These are phyloP conservation scores for Dermolepida albohirtum DNA, from an alignment of 2,888 invertebrate genomes.

Conservation along the genomic window DNA sequence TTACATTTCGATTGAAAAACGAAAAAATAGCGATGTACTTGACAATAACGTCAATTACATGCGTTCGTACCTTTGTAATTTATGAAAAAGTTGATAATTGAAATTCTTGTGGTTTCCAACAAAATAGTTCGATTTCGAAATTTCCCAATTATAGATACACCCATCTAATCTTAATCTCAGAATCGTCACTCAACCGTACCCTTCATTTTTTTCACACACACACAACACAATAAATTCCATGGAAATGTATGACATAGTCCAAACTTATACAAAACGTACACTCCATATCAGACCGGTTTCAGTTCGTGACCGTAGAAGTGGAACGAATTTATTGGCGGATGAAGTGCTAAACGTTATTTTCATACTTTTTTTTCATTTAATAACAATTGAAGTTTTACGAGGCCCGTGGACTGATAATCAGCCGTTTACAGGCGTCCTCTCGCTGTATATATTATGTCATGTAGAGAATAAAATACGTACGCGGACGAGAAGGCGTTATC, in stretches of 20 bases:
- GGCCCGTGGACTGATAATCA: conserved; percentile 18
- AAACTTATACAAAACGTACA: neutral
- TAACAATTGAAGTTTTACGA: conserved; percentile 26
- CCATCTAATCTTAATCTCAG: conserved; percentile 3
- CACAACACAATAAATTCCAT: conserved; percentile 4
- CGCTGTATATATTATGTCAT: neutral
- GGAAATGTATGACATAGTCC: neutral
- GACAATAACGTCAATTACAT: too few relatives aligned
- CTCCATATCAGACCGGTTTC: conserved; percentile 20
- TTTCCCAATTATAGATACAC: neutral
- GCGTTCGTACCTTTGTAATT: too few relatives aligned
- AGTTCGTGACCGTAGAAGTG: conserved; percentile 27
- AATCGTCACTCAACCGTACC: conserved; percentile 4
- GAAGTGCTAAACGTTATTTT: conserved; percentile 18
- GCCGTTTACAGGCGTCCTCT: conserved; percentile 10
- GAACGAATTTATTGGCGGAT: conserved; percentile 32
- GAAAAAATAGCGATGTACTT: too few relatives aligned
- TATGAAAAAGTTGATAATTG: neutral
- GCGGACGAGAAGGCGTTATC: conserved; percentile 12
- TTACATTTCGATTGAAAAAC: too few relatives aligned
- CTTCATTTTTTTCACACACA: neutral
- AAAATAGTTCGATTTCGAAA: neutral
- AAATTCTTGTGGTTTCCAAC: conserved; percentile 7
- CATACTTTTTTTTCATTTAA: conserved; percentile 8
- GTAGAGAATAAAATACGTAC: neutral